Base-by-base conservation (phyloP, 2,888 invertebrate genomes). In the Strigamia maritima region DNA sequence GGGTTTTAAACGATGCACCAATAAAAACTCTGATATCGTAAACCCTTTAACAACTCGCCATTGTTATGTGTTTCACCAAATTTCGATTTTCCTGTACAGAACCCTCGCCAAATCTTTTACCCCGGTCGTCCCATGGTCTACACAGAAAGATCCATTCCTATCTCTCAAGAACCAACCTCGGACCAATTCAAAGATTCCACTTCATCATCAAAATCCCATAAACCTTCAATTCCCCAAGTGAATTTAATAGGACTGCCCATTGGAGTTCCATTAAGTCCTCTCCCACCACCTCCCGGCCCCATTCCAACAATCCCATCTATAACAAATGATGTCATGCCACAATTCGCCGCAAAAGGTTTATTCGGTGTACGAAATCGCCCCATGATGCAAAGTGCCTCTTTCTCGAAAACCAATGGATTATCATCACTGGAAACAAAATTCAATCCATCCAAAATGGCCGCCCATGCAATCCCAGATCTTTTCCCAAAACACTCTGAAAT, bases 41-140 rank as follows among this genome's bases (percentile, higher is more conserved):
- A n/a, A n/a, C n/a, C n/a, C n/a, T n/a, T n/a, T n/a, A n/a, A n/a
- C n/a, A n/a, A n/a, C n/a, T n/a, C n/a, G n/a, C n/a, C n/a, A n/a
- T n/a, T n/a, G n/a, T n/a, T n/a, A n/a, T n/a, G n/a, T n/a, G n/a
- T 49, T 49, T 10, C n/a, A n/a, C 8, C n/a, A 49, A 49, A n/a
- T 10, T n/a, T 10, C 49, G 8, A 6, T 49, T 22, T 70, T 70
- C 28, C 22, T 16, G 14, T 14, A 2, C 75, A 75, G 75, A 22
- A 31, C 8, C 2, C 24, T 2, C 77, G 77, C 19, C 77, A 77
- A 35, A 77, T 77, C n/a, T 77, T 22, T 22, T 77, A 77, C 28
- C 77, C 77, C 14, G 26, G 24, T 16, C 49, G 77, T 7, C 77
- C 77, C 10, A 77, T 77, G 77, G 12, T 77, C 14, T 77, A 77